These are phyloP conservation scores for Chrysaora quinquecirrha DNA, from an alignment of 30 jellyfish, hydroid and myxozoan genomes.

Conservation along the genomic window DNA sequence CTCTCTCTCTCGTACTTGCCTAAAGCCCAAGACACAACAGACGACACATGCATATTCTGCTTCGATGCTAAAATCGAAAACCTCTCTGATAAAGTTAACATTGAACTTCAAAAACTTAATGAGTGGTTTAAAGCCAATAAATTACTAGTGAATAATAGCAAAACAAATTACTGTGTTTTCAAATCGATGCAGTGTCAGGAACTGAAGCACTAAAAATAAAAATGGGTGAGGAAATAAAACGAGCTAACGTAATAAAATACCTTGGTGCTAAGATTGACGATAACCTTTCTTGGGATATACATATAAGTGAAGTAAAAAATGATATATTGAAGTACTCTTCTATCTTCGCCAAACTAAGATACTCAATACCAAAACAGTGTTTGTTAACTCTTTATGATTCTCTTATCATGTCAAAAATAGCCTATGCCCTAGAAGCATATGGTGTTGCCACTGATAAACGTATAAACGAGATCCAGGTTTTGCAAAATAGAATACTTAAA, in stretches of 20 bases:
- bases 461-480: too few relatives aligned
- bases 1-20: too few relatives aligned
- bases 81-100: background rate
- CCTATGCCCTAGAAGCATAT: background rate
- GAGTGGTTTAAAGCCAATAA: background rate
- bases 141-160: background rate
- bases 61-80: too few relatives aligned
- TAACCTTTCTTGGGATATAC: background rate
- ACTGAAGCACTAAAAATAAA: too few relatives aligned
- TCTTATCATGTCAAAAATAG: background rate
- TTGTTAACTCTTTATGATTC: background rate
- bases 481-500: too few relatives aligned
- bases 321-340: background rate
- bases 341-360: background rate
- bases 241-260: background rate
- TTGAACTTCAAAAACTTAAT: background rate
- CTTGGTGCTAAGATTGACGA: background rate
- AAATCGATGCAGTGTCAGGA: background rate
- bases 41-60: background rate
- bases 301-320: background rate
- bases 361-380: too few relatives aligned
- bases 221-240: too few relatives aligned
- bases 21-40: too few relatives aligned
- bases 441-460: too few relatives aligned
- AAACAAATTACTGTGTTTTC: background rate